Evolutionary conservation across 2,797 vertebrate species (phyloP).

Genomic region (Emydoidea blandingii): DNA sequence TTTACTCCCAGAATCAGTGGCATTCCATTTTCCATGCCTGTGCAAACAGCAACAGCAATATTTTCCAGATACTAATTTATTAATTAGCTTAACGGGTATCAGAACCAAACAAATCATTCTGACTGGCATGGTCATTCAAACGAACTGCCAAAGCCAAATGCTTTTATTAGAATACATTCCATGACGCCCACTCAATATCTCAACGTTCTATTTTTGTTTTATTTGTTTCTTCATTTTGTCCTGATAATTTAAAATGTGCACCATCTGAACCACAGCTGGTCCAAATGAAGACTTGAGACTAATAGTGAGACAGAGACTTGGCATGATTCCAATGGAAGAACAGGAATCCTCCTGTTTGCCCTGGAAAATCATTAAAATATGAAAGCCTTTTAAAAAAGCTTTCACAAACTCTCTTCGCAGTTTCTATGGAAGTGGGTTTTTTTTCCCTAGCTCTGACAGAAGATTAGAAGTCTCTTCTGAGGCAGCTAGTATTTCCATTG

Average conservation of each 20-base stretch:
- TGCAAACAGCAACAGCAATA: not conserved
- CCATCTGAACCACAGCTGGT: not conserved
- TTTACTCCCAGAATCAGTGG: not conserved
- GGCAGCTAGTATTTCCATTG: constrained; percentile 50
- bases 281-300: not conserved
- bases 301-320: constrained; percentile 17
- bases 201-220: not conserved
- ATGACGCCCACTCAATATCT: not conserved
- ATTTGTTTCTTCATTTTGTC: not conserved
- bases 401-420: constrained; percentile 18
- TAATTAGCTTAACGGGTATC: not conserved
- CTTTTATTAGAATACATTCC: not conserved
- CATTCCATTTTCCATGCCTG: not conserved
- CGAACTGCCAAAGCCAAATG: not conserved
- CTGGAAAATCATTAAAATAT: constrained; percentile 49
- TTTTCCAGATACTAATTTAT: not conserved
- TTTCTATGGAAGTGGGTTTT: constrained; percentile 59
- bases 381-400: constrained; percentile 32
- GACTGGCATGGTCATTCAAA: rapidly evolving
- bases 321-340: not conserved
- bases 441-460: constrained; percentile 64
- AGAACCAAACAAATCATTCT: not conserved
- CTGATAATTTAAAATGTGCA: not conserved
- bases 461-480: constrained; percentile 57
- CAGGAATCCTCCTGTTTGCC: not conserved